A percentile compares a stretch with the other conserved stretches of the same genome.
Evolutionary conservation across 2,113 vertebrate species (phyloP).

Genomic region (Gymnorhina tibicen): DNA sequence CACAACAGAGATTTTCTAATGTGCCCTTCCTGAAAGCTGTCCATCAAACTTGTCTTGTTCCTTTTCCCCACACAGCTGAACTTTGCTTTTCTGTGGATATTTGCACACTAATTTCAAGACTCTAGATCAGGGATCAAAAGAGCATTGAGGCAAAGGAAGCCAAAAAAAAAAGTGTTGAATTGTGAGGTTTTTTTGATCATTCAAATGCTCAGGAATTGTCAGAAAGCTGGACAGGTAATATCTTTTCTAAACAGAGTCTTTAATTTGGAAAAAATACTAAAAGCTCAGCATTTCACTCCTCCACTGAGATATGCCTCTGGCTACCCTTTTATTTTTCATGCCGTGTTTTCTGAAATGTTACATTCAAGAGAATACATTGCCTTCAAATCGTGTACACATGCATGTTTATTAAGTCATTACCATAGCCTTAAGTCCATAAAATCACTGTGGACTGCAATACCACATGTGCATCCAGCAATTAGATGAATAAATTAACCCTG

Average conservation of each 20-base stretch:
- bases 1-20: not conserved
- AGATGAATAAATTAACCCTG: slow-evolving; percentile 68
- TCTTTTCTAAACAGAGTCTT: slow-evolving; percentile 33
- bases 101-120: not conserved
- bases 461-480: slow-evolving; percentile 60
- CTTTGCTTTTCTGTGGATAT: not conserved
- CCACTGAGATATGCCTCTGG: slow-evolving; percentile 39
- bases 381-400: slow-evolving; percentile 59
- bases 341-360: slow-evolving; percentile 37
- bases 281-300: slow-evolving; percentile 52
- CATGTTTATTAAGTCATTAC: slow-evolving; percentile 66
- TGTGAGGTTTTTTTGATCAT: not conserved
- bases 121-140: not conserved
- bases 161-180: not conserved
- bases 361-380: slow-evolving; percentile 54
- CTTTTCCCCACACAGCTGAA: not conserved
- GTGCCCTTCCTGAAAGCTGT: not conserved
- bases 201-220: not conserved
- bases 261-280: slow-evolving; percentile 54
- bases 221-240: slow-evolving; percentile 49
- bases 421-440: slow-evolving; percentile 61
- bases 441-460: slow-evolving; percentile 52
- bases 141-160: not conserved
- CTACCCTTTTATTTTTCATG: slow-evolving; percentile 55
- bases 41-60: not conserved